phyloP scores from a whole-genome alignment of 2,797 vertebrate genomes.

The Sciurus carolinensis region DNA sequence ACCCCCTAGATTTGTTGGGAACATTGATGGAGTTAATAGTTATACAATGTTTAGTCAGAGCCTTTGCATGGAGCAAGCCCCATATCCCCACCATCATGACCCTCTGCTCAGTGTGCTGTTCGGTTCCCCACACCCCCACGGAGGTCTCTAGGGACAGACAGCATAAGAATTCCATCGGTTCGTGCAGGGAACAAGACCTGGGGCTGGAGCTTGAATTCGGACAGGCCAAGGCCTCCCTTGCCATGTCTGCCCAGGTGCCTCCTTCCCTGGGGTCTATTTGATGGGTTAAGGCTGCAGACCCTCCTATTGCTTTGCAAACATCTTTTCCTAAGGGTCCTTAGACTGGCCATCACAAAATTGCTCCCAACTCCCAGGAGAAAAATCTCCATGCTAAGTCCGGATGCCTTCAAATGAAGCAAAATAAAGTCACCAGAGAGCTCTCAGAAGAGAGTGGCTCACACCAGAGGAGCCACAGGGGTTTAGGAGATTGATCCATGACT shows the following conservation, averaged over 20 bases:
- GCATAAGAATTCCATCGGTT: background rate
- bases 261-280: background rate
- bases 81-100: fast-evolving
- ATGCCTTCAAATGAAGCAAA: background rate
- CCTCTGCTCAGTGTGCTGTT: background rate
- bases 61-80: background rate
- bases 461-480: fast-evolving
- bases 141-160: background rate
- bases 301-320: background rate
- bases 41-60: background rate
- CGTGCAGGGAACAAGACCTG: background rate
- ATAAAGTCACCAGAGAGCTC: background rate
- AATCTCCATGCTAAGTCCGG: no score
- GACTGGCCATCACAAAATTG: background rate
- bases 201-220: background rate
- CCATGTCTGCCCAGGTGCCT: fast-evolving
- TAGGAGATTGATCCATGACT: background rate
- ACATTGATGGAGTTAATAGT: background rate
- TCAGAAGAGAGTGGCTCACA: background rate
- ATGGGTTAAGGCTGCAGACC: background rate
- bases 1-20: background rate
- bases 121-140: no score
- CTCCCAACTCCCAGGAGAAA: background rate
- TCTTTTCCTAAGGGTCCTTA: background rate
- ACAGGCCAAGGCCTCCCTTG: background rate